Base-by-base conservation (phyloP, 2,888 invertebrate genomes). In the Actias luna region DNA sequence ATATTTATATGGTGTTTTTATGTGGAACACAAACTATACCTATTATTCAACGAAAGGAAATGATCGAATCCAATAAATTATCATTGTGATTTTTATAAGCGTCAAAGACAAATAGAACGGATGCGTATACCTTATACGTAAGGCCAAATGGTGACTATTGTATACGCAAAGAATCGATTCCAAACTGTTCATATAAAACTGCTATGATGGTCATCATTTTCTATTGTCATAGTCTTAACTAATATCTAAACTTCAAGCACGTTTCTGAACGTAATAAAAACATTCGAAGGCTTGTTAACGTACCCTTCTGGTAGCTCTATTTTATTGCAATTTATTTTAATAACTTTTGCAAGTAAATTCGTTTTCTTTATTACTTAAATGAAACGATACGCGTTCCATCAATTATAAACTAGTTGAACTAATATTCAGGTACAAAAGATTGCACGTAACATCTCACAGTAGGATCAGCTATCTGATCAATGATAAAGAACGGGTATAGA, bases 51-150 rank as follows among this genome's bases (percentile, higher is more conserved):
- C 25, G 25, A 55, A 29, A 55, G 55, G 55, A 55, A 55, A n/a
- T n/a, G 55, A 7, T 55, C 46, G 7, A n/a, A 29, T 46, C 22
- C 46, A 55, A 55, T 42, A 5, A 33, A 8, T 2, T 29, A 29
- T 29, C 29, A 55, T 55, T 55, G 29, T 55, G 27, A 29, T 55
- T 29, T 55, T 55, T 55, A 29, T 55, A 29, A 16, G 16, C 42
- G 52, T 52, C 16, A 27, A 10, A 29, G 55, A 55, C 55, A 55
- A 55, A 18, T n/a, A 18, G 29, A 55, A 55, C 55, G 55, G 55
- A 55, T 55, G 55, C 16, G 16, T 55, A 55, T 29, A 29, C 55
- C 55, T 55, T 55, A 29, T 55, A 16, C 29, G 55, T 29, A 29
- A 55, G 18, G n/a, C 16, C 7, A 55, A 16, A 29, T 27, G 29